These are phyloP conservation scores for Nomada fabriciana DNA, from an alignment of 2,888 invertebrate species.

Conservation along the genomic window DNA sequence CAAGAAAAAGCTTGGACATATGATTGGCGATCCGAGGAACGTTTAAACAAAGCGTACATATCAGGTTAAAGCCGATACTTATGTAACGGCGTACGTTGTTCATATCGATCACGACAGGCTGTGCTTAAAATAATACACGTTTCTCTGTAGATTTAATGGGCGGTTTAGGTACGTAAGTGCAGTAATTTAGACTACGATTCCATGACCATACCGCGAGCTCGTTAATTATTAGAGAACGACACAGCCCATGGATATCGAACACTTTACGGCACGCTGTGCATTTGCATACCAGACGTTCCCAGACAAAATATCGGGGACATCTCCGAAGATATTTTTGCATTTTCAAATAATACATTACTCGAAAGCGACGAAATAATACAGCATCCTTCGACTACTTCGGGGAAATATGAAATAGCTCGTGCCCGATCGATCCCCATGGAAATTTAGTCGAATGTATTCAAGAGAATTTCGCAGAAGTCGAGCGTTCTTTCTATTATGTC, in stretches of 20 bases:
- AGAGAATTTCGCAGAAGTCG: neutral
- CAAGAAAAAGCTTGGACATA: neutral
- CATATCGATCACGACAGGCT: slow-evolving; percentile 53
- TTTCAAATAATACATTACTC: neutral
- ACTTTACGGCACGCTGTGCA: slow-evolving; percentile 32
- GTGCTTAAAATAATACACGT: slow-evolving; percentile 62
- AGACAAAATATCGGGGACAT: slow-evolving; percentile 31
- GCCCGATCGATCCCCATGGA: slow-evolving; percentile 23
- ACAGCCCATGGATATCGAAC: slow-evolving; percentile 48
- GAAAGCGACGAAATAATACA: slow-evolving; percentile 6
- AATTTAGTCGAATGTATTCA: slow-evolving; percentile 30
- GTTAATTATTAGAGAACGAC: slow-evolving; percentile 65
- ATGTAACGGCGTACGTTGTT: slow-evolving; percentile 30
- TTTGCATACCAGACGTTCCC: slow-evolving; percentile 9
- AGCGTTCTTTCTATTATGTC: neutral
- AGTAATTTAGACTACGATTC: slow-evolving; percentile 58
- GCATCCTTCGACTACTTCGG: neutral
- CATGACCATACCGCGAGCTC: slow-evolving; percentile 53
- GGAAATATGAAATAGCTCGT: slow-evolving; percentile 4
- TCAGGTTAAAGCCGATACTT: slow-evolving; percentile 50
- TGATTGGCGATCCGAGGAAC: slow-evolving; percentile 5
- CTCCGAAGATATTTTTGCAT: neutral
- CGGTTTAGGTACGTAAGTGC: slow-evolving; percentile 63
- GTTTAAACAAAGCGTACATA: slow-evolving; percentile 50
- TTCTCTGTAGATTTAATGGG: slow-evolving; percentile 65